Percentiles rank a stretch among this genome's conserved stretches.
Evolutionary conservation across 2,888 invertebrate species (phyloP).

Genomic region (Cremastinae sp.): DNA sequence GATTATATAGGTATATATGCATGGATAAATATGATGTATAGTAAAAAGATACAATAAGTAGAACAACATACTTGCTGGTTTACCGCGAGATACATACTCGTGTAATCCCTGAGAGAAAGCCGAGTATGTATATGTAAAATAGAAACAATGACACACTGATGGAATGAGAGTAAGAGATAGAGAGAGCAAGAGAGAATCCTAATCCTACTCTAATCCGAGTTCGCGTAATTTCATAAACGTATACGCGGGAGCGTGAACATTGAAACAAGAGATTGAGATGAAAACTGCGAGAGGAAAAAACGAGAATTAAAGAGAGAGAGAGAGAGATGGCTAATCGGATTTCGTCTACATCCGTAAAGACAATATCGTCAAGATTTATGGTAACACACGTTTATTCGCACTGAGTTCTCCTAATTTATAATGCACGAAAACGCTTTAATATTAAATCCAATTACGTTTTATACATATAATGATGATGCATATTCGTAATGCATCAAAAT

Average conservation of each 20-base stretch:
- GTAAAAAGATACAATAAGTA: conserved; percentile 25
- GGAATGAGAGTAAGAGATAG: too few relatives aligned
- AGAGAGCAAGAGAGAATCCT: conserved; percentile 32
- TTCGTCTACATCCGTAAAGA: conserved; percentile 46
- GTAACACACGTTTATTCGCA: conserved; percentile 29
- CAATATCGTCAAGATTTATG: conserved; percentile 49
- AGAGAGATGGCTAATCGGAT: conserved; percentile 50
- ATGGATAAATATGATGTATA: too few relatives aligned
- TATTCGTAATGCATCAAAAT: too few relatives aligned
- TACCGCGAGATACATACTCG: conserved; percentile 50
- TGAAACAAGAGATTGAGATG: not conserved
- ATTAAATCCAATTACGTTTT: not conserved
- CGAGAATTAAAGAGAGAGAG: not conserved
- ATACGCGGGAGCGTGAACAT: conserved; percentile 16
- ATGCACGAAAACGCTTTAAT: conserved; percentile 6
- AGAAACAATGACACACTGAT: too few relatives aligned
- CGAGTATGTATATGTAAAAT: conserved; percentile 24
- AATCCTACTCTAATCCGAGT: conserved; percentile 59
- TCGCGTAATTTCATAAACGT: conserved; percentile 58
- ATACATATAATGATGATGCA: too few relatives aligned
- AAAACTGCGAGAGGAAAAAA: not conserved
- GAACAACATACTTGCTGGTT: conserved; percentile 39
- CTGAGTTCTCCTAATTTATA: conserved; percentile 38
- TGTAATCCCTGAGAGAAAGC: conserved; percentile 55
- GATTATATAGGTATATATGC: too few relatives aligned